Base-by-base conservation (phyloP, 2,113 vertebrate species). In the Perca fluviatilis region DNA sequence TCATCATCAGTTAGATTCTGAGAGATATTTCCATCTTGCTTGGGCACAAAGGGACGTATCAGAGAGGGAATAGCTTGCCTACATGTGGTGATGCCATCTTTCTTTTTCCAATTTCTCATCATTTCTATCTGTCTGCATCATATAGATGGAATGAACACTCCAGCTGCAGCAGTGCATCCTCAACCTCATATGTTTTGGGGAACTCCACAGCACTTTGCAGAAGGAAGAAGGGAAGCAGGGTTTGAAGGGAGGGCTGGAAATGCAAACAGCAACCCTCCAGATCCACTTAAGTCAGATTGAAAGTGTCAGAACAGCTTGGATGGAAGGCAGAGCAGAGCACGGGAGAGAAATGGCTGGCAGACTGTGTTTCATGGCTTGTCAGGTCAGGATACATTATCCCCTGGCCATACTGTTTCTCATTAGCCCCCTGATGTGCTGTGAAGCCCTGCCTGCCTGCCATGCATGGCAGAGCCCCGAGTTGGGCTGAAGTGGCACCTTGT, bases 391-490 rank as follows among this genome's bases (percentile, higher is more conserved):
- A 75, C 77, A 85, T 83, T 89, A 87, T 84, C 90, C 77, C 73
- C 51, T 62, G 76, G 82, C 56, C 89, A 63, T 79, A 86, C 92
- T 82, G 83, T 87, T 91, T 92, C 85, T 94, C 88, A 93, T 94
- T 93, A 93, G 87, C 91, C 92, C 87, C 93, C 89, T 64, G 90
- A 89, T 92, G 92, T 60, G 89, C 79, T 51, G 82, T 30, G 88
- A 87, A 85, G 77, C 58, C 64, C 74, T 66, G 56, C 62, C 73
- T 51, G 76, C 47, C 81, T 85, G 74, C 68, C 76, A 63, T 25
- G 62, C 69, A 63, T 6, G 2, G 54, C 21, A 49, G 79, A 70
- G 40, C 65, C 79, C 51, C 14, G 54, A 65, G 47, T 66, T 21
- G 19, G 78, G 65, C 54, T 30, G 51, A 90, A 46, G 64, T 74